Evolutionary conservation across 2,888 invertebrate species (phyloP).

Genomic region (Trachelus troglodyta): DNA sequence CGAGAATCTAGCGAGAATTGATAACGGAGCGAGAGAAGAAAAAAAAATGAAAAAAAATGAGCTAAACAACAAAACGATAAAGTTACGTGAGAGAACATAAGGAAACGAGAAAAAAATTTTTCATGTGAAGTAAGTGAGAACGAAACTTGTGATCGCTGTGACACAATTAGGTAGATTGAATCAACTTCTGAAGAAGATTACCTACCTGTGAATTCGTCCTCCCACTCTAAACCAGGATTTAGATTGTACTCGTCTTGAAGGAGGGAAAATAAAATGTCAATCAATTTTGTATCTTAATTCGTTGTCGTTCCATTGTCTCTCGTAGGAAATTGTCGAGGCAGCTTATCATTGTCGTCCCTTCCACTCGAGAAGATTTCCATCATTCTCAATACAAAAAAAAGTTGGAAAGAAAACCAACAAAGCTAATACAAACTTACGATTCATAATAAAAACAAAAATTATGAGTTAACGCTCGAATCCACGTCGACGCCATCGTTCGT

Average conservation of each 20-base stretch:
- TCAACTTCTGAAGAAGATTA: constrained; percentile 66
- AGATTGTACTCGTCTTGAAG: constrained; percentile 99
- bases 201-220: constrained; percentile 99
- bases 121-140: constrained; percentile 18
- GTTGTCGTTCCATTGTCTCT: constrained; percentile 38
- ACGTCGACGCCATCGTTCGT: not conserved
- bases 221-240: constrained; percentile 99
- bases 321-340: constrained; percentile 34
- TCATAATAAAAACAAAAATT: not conserved
- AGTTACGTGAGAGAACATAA: not conserved
- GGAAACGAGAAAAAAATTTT: not conserved
- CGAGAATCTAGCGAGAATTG: not conserved
- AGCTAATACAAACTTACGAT: constrained; percentile 19
- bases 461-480: not conserved
- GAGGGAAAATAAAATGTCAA: constrained; percentile 70
- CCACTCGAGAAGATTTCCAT: not conserved
- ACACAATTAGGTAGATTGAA: constrained; percentile 24
- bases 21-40: not conserved
- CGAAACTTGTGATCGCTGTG: constrained; percentile 21
- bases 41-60: constrained; percentile 1
- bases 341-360: constrained; percentile 26
- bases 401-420: constrained; percentile 12
- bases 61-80: not conserved
- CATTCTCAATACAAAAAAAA: not conserved
- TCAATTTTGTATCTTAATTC: constrained; percentile 63